Conservation (phyloP, 92 coral and sea anemone genomes). For the Parazoanthus atlanticus region DNA sequence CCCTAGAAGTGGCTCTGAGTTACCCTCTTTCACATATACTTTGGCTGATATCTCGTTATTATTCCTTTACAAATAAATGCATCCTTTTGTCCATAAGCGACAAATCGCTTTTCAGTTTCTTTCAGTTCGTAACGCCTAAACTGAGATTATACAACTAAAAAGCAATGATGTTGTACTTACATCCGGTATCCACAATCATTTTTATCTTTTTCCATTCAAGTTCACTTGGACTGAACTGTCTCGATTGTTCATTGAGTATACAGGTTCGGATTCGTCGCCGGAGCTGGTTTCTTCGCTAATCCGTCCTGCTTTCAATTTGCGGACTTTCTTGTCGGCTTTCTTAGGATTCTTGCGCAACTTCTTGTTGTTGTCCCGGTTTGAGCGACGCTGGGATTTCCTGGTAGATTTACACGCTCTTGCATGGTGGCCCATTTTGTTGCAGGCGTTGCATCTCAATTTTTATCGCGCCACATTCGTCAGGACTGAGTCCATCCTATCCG, state of each 20-base stretch:
- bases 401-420: slow-evolving; percentile 43
- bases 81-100: slow-evolving; percentile 57
- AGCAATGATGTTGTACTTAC: slow-evolving; percentile 52
- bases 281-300: background rate
- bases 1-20: slow-evolving; percentile 51
- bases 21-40: slow-evolving; percentile 54
- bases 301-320: background rate
- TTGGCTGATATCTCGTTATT: background rate
- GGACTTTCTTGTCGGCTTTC: slow-evolving; percentile 8
- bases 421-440: slow-evolving; percentile 49
- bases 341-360: background rate
- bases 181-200: slow-evolving; percentile 38
- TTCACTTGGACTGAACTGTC: slow-evolving; percentile 17
- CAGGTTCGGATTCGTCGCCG: background rate
- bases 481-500: slow-evolving; percentile 30
- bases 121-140: slow-evolving; percentile 49
- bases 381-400: no score
- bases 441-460: slow-evolving; percentile 41
- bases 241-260: slow-evolving; percentile 9
- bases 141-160: slow-evolving; percentile 44
- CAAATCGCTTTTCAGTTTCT: slow-evolving; percentile 42
- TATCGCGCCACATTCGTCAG: slow-evolving; percentile 45
- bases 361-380: background rate
- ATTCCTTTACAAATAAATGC: slow-evolving; percentile 30
- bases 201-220: slow-evolving; percentile 26